Base-by-base conservation (phyloP, 2,113 vertebrate species). In the Myrmecobius fasciatus region DNA sequence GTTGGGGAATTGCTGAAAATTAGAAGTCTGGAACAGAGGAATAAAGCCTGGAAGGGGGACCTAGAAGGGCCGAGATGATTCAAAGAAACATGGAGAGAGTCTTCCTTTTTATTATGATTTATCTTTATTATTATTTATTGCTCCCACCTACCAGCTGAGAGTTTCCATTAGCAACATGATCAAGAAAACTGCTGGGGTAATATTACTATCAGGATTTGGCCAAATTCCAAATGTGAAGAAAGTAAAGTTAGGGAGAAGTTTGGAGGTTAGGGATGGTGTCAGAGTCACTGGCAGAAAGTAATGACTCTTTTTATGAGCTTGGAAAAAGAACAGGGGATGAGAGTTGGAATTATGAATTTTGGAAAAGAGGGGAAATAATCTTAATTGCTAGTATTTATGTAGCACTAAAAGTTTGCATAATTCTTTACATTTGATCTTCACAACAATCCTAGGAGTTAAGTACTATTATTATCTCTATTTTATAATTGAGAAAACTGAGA, bases 101-200 rank as follows among this genome's bases (percentile, higher is more conserved):
- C 31, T 67, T 67, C n/a, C 31, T n/a, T 51, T 51, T 51, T 51
- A 51, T 51, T 51, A 51, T 10, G 49, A 51, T 51, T 51, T 51
- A 51, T 51, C 49, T 51, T 51, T 51, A 51, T 51, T 51, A 51
- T 51, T 51, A 51, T 51, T 51, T 51, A 51, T 14, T 67, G 60
- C 60, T n/a, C 31, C 31, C 2, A 67, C 52, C 52, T 53, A 53
- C 31, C 31, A 17, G 60, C 36, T 36, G 31, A 49, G 48, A 26
- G 54, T 89, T 91, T 75, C 54, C 46, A 91, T 56, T 52, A 91
- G 89, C 89, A 88, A 93, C 36, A 26, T 31, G 93, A 92, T 49
- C 52, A 89, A 90, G 89, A 48, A 53, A 49, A n/a, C 51, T n/a
- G 90, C 36, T 22, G 89, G 56, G 6, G 46, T 53, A 48, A 60